Evolutionary conservation across 2,113 vertebrate genomes (phyloP).

Genomic region (Geococcyx californianus): DNA sequence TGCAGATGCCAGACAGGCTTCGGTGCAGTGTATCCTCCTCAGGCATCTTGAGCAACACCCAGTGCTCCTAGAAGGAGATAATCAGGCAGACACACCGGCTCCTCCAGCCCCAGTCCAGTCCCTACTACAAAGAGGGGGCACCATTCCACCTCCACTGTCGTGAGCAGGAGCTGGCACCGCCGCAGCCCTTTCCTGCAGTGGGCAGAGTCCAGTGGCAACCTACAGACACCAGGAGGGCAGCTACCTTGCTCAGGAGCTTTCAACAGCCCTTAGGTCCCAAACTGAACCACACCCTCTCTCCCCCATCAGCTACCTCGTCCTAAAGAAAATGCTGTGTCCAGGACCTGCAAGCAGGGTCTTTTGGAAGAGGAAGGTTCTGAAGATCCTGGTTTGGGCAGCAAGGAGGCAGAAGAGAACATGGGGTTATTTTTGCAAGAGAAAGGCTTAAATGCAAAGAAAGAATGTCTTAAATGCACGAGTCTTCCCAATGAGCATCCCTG

Average conservation of each 20-base stretch:
- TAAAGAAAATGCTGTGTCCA: neutral
- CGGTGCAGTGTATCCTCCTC: neutral
- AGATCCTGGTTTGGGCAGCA: accelerated
- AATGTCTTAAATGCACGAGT: neutral
- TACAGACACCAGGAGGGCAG: neutral
- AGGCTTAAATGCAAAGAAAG: no score
- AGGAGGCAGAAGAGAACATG: neutral
- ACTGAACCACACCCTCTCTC: neutral
- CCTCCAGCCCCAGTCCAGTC: neutral
- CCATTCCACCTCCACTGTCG: neutral
- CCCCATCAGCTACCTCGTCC: neutral
- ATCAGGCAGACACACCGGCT: neutral
- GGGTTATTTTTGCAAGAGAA: neutral
- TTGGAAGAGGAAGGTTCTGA: neutral
- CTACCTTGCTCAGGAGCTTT: neutral
- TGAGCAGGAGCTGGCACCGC: neutral
- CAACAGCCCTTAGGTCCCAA: neutral
- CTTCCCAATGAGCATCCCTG: neutral
- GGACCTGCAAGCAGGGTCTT: neutral
- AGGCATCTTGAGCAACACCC: neutral
- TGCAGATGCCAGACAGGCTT: neutral
- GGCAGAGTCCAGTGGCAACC: neutral
- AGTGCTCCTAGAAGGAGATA: neutral
- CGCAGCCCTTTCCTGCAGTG: neutral
- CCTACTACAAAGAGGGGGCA: neutral